Base-by-base conservation (phyloP, 2,113 vertebrate genomes). In the Muscicapa adusta region DNA sequence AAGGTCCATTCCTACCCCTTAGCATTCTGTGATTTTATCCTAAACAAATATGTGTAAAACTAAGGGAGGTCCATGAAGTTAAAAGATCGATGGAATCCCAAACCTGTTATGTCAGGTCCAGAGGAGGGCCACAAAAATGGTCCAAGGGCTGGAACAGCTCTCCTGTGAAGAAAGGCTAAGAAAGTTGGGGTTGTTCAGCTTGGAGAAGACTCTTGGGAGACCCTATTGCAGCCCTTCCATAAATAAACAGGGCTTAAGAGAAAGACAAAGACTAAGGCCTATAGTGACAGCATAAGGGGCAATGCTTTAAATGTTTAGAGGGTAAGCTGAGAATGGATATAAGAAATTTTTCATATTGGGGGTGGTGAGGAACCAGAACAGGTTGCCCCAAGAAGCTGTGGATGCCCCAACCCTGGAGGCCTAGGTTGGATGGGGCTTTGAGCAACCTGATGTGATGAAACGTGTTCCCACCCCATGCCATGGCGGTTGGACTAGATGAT, bases 391-490 rank as follows among this genome's bases (percentile, higher is more conserved):
- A 38, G 57, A 57, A 14, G 42, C 0, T 71, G 8, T 16, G 16
- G 42, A 22, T n/a, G 62, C 16, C 10, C 26, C 53, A 36, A 2
- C 2, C 3, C 3, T 40, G 17, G 18, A 23, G 43, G n/a, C 9
- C 3, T 54, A 74, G 15, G 23, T 0, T 45, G 29, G 4, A 33
- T 1, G 11, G 34, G 11, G 8, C 40, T 77, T 45, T 73, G 40
- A 77, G 54, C 31, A 90, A 22, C 6, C 24, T 20, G 53, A 5
- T 72, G 22, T 31, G n/a, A 40, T 4, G 8, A 24, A 67, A 74
- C 13, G 3, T 14, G 18, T 26, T 50, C 45, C n/a, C 38, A 40
- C 3, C 6, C 31, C 18, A 8, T 4, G 5, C 33, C 33, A 65
- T 11, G 3, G 9, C 5, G 2, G 5, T 12, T 58, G 38, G 22